Evolutionary conservation across 2,797 vertebrate species (phyloP).

Genomic region (Fistularia commersonii): DNA sequence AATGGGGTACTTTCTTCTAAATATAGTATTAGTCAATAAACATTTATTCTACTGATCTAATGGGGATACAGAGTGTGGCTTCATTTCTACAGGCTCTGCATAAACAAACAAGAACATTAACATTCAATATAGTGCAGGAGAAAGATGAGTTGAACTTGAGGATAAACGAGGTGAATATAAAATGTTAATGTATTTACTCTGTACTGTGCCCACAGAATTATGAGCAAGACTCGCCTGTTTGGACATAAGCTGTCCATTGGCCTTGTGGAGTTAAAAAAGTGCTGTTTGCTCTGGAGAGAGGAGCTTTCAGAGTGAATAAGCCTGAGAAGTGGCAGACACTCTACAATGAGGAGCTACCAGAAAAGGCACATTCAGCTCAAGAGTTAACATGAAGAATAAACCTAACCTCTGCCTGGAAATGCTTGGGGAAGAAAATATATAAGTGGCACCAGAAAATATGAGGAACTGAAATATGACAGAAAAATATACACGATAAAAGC

Average conservation of each 20-base stretch:
- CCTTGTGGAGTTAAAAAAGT: constrained; percentile 49
- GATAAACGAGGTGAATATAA: constrained; percentile 63
- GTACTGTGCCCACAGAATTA: constrained; percentile 58
- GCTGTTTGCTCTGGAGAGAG: constrained; percentile 69
- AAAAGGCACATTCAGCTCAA: constrained; percentile 62
- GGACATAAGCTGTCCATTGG: constrained; percentile 62
- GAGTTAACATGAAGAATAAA: constrained; percentile 44
- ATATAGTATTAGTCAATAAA: constrained; percentile 67
- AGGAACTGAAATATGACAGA: constrained; percentile 26
- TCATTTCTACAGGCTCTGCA: constrained; percentile 50
- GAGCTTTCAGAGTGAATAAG: constrained; percentile 72
- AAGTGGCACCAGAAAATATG: constrained; percentile 13
- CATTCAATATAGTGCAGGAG: constrained; percentile 64
- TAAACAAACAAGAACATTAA: constrained; percentile 60
- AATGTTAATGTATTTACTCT: constrained; percentile 69
- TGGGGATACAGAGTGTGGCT: constrained; percentile 48
- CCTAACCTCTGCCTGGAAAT: constrained; percentile 24
- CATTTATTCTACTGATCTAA: constrained; percentile 64
- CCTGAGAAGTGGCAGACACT: constrained; percentile 70
- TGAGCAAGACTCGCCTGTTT: constrained; percentile 47
- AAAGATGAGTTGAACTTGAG: constrained; percentile 61
- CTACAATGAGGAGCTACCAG: constrained; percentile 65
- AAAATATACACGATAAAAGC: neutral
- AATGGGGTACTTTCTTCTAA: constrained; percentile 57
- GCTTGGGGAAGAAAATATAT: constrained; percentile 19